Conservation (phyloP, 2,888 invertebrate genomes). For the Agrotis clavis region DNA sequence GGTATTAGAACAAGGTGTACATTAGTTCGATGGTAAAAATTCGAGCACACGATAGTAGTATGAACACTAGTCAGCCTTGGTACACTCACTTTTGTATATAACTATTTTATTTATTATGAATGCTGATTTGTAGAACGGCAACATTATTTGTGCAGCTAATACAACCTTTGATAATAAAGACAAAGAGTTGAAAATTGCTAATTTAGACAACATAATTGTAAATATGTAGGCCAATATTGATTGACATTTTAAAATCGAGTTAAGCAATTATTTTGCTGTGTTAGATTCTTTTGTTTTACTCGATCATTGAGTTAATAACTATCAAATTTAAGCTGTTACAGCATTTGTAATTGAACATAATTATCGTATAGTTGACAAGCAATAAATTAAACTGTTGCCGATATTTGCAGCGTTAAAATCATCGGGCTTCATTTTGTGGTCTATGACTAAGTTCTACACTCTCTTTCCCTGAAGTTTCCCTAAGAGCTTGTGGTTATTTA, state of each 20-base stretch:
- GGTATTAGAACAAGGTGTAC: slow-evolving; percentile 67
- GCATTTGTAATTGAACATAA: slow-evolving; percentile 6
- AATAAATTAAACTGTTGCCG: background rate
- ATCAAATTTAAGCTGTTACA: slow-evolving; percentile 21
- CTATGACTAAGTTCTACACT: background rate
- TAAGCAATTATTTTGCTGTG: slow-evolving; percentile 63
- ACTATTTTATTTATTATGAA: slow-evolving; percentile 75
- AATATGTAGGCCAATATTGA: slow-evolving; percentile 69
- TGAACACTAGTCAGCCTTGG: slow-evolving; percentile 81
- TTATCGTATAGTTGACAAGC: background rate
- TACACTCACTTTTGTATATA: slow-evolving; percentile 83
- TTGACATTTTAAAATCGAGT: slow-evolving; percentile 76
- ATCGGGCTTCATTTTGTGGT: background rate
- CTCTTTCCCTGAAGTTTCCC: background rate
- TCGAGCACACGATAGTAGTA: slow-evolving; percentile 73
- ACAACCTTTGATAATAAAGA: slow-evolving; percentile 63
- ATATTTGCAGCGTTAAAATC: background rate
- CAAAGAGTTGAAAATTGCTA: slow-evolving; percentile 67
- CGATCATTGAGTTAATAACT: slow-evolving; percentile 24
- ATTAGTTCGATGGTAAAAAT: slow-evolving; percentile 73
- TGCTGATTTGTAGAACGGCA: slow-evolving; percentile 75
- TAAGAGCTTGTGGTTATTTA: too few species aligned
- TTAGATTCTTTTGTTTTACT: slow-evolving; percentile 73
- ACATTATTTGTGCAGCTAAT: slow-evolving; percentile 61
- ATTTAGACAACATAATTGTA: slow-evolving; percentile 24